Base-by-base conservation (phyloP, 1,140 invertebrate species). In the Sitophilus oryzae region DNA sequence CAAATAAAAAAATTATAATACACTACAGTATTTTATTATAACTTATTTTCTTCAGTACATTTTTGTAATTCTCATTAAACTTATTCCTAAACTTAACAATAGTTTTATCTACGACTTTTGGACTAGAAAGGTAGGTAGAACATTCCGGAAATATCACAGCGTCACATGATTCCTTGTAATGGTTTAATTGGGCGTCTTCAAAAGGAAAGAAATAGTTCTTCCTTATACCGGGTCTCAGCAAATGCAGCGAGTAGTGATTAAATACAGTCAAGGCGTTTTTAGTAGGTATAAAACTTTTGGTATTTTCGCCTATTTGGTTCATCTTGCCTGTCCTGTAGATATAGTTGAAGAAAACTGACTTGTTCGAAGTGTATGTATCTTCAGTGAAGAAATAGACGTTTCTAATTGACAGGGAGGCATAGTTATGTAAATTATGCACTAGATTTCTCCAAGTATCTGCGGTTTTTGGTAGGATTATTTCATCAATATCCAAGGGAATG, bases 201-300 rank as follows among this genome's bases (percentile, higher is more conserved):
- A 70, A 65, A 3, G 81, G 72, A 34, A 77, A 69, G 43, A 74
- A 60, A 59, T 45, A 41, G 75, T 51, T 75, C 58, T 78, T 75
- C 52, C 74, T 75, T 1, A 76, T 74, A 3, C 77, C 74, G 4
- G 77, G 76, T 52, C 78, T 76, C 8, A 86, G 59, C 35, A 77
- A 74, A 38, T 77, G 75, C 42, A 88, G 64, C 1, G 84, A 80
- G 60, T 87, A 88, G 66, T 88, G 85, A 70, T 88, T 88, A 70
- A 87, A 85, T 43, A 85, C 83, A 22, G 78, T 84, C 57, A 85
- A 70, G 20, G 83, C 76, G 37, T 76, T 79, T 45, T 75, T 74
- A 1, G 83, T 85, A 10, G 78, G 74, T 51, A 85, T 77, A 64
- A 87, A 83, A 66, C 85, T 87, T 64, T 88, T 88, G 6, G 82